Evolutionary conservation across 2,113 vertebrate genomes (phyloP).

Genomic region (Scartelaos histophorus): DNA sequence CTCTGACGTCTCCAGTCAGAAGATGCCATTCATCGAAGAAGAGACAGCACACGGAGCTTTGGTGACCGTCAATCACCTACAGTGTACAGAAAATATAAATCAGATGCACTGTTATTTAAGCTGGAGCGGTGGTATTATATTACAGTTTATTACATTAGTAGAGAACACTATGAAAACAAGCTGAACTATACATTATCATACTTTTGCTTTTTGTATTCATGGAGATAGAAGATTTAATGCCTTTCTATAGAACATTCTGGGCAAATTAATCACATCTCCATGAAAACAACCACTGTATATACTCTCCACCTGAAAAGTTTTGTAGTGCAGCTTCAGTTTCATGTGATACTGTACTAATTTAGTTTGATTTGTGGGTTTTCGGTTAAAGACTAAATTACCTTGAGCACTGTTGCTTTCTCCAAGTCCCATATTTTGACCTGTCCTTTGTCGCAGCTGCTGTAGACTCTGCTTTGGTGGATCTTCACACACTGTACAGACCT

Average conservation of each 20-base stretch:
- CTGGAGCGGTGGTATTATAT: too few species aligned
- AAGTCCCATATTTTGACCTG: slow-evolving; percentile 85
- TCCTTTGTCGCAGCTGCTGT: slow-evolving; percentile 83
- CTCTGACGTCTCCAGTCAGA: slow-evolving; percentile 79
- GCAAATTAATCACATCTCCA: too few species aligned
- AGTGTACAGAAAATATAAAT: neutral
- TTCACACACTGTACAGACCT: slow-evolving; percentile 76
- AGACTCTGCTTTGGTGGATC: slow-evolving; percentile 68
- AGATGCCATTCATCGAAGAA: slow-evolving; percentile 85
- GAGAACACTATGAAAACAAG: too few species aligned
- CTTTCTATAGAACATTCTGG: too few species aligned
- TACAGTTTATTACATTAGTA: too few species aligned
- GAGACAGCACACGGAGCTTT: slow-evolving; percentile 82
- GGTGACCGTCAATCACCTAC: slow-evolving; percentile 81
- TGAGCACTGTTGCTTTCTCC: slow-evolving; percentile 69
- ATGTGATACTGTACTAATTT: too few species aligned
- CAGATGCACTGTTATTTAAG: neutral
- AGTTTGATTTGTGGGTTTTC: too few species aligned
- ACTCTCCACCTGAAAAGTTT: too few species aligned
- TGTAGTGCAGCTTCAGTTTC: too few species aligned
- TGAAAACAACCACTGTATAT: too few species aligned
- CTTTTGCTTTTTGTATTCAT: too few species aligned
- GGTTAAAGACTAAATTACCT: slow-evolving; percentile 65
- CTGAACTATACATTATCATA: neutral
- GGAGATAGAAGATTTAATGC: too few species aligned